Base-by-base conservation (phyloP, 2,888 invertebrate species). In the Fissipunctia ypsillon region DNA sequence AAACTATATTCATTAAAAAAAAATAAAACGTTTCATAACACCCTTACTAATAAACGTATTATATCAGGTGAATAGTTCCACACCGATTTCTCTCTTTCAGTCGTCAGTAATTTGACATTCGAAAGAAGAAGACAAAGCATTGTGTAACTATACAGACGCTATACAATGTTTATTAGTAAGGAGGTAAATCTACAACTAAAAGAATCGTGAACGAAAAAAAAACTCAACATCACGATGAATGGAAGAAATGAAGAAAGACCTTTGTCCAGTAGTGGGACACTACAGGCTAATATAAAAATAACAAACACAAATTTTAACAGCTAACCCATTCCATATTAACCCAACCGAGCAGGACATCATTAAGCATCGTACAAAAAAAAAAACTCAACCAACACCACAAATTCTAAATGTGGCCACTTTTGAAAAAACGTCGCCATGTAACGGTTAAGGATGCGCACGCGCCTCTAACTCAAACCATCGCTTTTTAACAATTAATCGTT, bases 401-500 rank as follows among this genome's bases (percentile, higher is more conserved):
- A 78, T 82, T 90, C 91, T 91, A 91, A 88, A 90, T 88, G 81
- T 89, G 86, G 86, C 84, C 64, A 82, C 80, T 85, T 87, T 84
- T 84, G 88, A 91, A 91, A 92, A 92, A 90, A 88, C 85, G 79
- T 81, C 84, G 81, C 86, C 78, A 76, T 82, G 81, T 84, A 83
- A 78, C 84, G 76, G 84, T 85, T 85, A 86, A 91, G 90, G 89
- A 89, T 88, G 91, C 92, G 90, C 91, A 89, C 90, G 91, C 90
- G 92, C 87, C 91, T 83, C 88, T 84, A 88, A 88, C 88, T 91
- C 90, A 91, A 86, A 90, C 87, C 86, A 87, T 87, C 84, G 86
- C 91, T 92, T 92, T 90, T 92, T 90, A 91, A 93, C 92, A 93
- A 94, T 93, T 93, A 93, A 94, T 94, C 90, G 93, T 88, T 93